A percentile compares a stretch with the other conserved stretches of the same genome.
These are phyloP conservation scores for Enteromius argenteus DNA, from an alignment of 2,797 vertebrate genomes.

Conservation along the genomic window DNA sequence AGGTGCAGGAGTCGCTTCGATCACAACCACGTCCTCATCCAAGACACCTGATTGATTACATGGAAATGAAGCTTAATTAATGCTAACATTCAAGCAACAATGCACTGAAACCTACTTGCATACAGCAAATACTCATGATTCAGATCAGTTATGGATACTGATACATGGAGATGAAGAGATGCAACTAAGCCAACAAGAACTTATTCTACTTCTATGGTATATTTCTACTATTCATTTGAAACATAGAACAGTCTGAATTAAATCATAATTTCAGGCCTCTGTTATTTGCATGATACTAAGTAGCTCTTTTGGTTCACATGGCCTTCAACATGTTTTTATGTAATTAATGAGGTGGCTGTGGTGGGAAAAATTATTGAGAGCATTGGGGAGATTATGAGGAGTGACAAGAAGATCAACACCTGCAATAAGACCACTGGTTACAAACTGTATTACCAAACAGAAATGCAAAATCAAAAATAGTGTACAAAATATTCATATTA, in stretches of 20 bases:
- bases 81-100: conserved; percentile 27
- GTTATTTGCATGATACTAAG: not conserved
- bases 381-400: not conserved
- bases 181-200: not conserved
- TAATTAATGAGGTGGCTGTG: not conserved
- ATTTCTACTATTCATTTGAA: not conserved
- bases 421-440: not conserved
- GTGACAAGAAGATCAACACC: not conserved
- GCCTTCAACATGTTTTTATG: not conserved
- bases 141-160: not conserved
- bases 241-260: not conserved
- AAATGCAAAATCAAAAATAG: not conserved
- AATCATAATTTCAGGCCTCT: not conserved
- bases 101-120: not conserved
- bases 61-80: conserved; percentile 9
- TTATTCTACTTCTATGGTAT: not conserved
- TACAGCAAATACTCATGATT: not conserved
- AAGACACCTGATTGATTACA: conserved; percentile 82
- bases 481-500: too few species aligned
- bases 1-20: conserved; percentile 93
- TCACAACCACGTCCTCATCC: conserved; percentile 98
- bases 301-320: not conserved
- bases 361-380: not conserved
- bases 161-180: not conserved
- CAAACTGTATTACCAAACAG: not conserved